These are phyloP conservation scores for Saccostrea glomerata DNA, from an alignment of 1,140 invertebrate genomes.

Conservation along the genomic window DNA sequence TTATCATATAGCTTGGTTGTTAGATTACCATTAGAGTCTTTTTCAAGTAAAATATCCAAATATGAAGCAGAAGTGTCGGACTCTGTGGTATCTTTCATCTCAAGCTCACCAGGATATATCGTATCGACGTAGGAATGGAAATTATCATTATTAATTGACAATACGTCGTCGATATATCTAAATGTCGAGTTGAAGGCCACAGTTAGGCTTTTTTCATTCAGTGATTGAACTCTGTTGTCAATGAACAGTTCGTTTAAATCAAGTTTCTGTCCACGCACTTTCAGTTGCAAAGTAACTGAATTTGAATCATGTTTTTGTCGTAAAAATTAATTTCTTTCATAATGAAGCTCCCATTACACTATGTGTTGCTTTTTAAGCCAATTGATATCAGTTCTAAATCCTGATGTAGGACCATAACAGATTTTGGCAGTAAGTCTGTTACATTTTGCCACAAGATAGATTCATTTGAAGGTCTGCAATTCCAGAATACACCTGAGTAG, in stretches of 20 bases:
- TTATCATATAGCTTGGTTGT: no score
- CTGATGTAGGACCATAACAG: background rate
- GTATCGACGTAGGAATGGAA: no score
- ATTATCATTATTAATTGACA: no score
- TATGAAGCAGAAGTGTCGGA: no score
- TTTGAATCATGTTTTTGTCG: background rate
- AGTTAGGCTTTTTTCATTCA: background rate
- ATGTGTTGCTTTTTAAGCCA: background rate
- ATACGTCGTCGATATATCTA: no score
- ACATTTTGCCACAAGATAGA: background rate
- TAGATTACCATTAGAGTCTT: no score
- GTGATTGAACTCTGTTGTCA: background rate
- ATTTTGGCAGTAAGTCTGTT: background rate
- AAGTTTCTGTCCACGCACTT: constrained; percentile 16
- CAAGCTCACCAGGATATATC: no score
- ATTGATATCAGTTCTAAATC: background rate
- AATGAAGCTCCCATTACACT: background rate
- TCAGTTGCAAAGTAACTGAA: background rate
- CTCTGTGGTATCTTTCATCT: no score
- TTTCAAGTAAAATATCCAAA: no score
- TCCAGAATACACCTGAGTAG: constrained; percentile 1
- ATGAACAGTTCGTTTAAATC: background rate
- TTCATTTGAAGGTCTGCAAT: background rate
- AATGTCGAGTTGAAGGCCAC: no score
- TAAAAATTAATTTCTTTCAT: constrained; percentile 16